Evolutionary conservation across 2,113 vertebrate species (phyloP).

Genomic region (Felis catus): DNA sequence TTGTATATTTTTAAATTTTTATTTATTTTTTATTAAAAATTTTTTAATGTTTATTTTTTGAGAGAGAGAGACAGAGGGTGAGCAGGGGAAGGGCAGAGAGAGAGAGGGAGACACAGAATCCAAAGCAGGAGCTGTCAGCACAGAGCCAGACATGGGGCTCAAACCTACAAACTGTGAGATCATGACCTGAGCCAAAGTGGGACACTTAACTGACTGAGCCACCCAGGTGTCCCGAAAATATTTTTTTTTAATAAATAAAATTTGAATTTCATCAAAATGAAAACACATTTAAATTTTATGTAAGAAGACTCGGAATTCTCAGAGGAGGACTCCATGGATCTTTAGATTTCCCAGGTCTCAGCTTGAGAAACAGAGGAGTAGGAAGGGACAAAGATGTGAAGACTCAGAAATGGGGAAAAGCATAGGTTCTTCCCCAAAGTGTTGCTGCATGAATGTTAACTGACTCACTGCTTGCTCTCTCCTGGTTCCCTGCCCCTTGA

Average conservation of each 20-base stretch:
- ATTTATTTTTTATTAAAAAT: too few species aligned
- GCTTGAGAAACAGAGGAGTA: not conserved
- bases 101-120: too few species aligned
- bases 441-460: not conserved
- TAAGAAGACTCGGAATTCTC: not conserved
- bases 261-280: not conserved
- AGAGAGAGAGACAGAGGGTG: too few species aligned
- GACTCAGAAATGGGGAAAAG: not conserved
- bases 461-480: not conserved
- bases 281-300: not conserved
- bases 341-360: not conserved
- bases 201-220: too few species aligned
- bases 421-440: not conserved
- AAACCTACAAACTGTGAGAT: too few species aligned
- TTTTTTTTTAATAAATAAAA: slow-evolving; percentile 20
- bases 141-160: too few species aligned
- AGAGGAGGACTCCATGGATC: not conserved
- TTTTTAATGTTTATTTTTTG: too few species aligned
- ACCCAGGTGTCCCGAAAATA: too few species aligned
- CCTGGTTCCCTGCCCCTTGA: not conserved
- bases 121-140: too few species aligned
- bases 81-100: too few species aligned
- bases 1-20: not conserved
- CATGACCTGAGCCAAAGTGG: too few species aligned
- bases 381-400: not conserved